Base-by-base conservation (phyloP, 1,140 invertebrate genomes). In the Trachymyrmex cornetzi region DNA sequence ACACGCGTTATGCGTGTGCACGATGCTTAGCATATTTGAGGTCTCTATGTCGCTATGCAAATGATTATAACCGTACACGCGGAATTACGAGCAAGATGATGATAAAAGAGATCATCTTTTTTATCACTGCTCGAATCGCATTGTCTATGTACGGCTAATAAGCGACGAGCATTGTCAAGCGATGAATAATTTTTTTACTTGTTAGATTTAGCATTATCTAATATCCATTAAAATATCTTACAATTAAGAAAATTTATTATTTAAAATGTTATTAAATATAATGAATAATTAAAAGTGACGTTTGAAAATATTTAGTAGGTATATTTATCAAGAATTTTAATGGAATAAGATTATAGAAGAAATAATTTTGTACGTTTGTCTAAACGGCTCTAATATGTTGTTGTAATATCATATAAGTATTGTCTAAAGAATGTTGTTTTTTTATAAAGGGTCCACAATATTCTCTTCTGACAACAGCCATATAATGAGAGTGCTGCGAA, bases 11-110 rank as follows among this genome's bases (percentile, higher is more conserved):
- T n/a, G 48, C 34, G 79, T 44, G 79, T 38, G 64, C 79, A 34
- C 67, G 80, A 24, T 82, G 80, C 80, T 84, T 84, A 75, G 80
- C 69, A 75, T 84, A 84, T 75, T 74, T 74, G 57, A 84, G 69
- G 57, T 48, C 44, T 84, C 80, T 30, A 50, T 44, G 67, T 7
- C 34, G 66, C 80, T 82, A 82, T 84, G 80, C 80, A 84, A 84
- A 84, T 84, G 80, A 84, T 61, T 84, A 74, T 38, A 80, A 38
- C 48, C 59, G 38, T 16, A 50, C 14, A 75, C 12, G 63, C 57
- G 19, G 66, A 67, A 82, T 84, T 75, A 84, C 69, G 55, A 55
- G 55, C 69, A 75, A 75, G 80, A 61, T 75, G 72, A 84, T 55
- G 69, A 84, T 84, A 59, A 84, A 84, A 61, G 69, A 48, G 55